Evolutionary conservation across 2,888 invertebrate genomes (phyloP).

Genomic region (Yponomeuta plumbellus): DNA sequence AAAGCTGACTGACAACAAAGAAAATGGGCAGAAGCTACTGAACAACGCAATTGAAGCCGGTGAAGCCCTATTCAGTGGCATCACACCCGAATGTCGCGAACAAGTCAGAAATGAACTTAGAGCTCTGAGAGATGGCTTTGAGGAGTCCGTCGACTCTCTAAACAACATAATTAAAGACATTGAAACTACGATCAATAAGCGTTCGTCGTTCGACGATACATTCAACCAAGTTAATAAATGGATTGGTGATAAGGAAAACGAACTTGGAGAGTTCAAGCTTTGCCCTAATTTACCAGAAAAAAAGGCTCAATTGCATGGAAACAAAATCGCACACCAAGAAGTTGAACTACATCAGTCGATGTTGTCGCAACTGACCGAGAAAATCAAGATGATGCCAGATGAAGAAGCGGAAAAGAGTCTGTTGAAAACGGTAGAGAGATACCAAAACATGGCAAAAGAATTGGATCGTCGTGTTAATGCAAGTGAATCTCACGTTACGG

Average conservation of each 20-base stretch:
- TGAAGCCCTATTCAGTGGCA: slow-evolving; percentile 90
- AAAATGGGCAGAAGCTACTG: slow-evolving; percentile 85
- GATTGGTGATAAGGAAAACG: slow-evolving; percentile 86
- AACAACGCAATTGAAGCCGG: slow-evolving; percentile 90
- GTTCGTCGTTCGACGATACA: slow-evolving; percentile 95
- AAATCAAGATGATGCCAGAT: slow-evolving; percentile 86
- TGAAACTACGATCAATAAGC: slow-evolving; percentile 91
- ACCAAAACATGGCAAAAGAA: slow-evolving; percentile 80
- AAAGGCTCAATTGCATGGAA: slow-evolving; percentile 89
- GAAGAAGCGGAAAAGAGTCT: slow-evolving; percentile 86
- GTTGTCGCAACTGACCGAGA: slow-evolving; percentile 88
- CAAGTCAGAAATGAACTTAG: slow-evolving; percentile 88
- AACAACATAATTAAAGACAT: slow-evolving; percentile 91
- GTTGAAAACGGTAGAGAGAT: slow-evolving; percentile 83
- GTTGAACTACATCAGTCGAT: slow-evolving; percentile 90
- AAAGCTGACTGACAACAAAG: slow-evolving; percentile 83
- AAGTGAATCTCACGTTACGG: slow-evolving; percentile 83
- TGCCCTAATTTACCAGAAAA: slow-evolving; percentile 91
- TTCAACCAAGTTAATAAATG: slow-evolving; percentile 92
- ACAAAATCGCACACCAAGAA: slow-evolving; percentile 88
- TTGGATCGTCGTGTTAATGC: slow-evolving; percentile 80
- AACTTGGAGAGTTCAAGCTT: slow-evolving; percentile 82
- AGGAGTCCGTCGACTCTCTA: slow-evolving; percentile 88
- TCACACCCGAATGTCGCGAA: slow-evolving; percentile 92
- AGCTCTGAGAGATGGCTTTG: slow-evolving; percentile 87